These are phyloP conservation scores for Urocyon cinereoargenteus DNA, from an alignment of 2,797 vertebrate genomes.

Conservation along the genomic window DNA sequence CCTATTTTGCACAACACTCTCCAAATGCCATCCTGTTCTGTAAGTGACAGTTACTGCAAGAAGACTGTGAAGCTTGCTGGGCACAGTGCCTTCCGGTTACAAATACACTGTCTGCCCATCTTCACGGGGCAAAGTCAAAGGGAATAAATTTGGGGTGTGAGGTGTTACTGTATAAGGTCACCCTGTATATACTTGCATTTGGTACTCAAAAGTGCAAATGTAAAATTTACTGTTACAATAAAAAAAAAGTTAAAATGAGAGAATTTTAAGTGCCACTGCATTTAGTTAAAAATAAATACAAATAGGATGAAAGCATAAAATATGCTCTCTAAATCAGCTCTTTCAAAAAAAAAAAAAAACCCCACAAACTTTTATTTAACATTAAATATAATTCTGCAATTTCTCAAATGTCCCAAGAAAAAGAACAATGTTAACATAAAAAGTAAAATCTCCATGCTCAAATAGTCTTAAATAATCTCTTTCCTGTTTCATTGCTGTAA, in stretches of 20 bases:
- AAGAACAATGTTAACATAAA: slow-evolving; percentile 48
- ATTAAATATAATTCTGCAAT: slow-evolving; percentile 36
- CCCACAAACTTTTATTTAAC: slow-evolving; percentile 29
- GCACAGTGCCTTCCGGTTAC: neutral
- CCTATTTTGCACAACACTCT: neutral
- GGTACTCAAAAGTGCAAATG: slow-evolving; percentile 13
- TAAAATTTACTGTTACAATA: slow-evolving; percentile 6
- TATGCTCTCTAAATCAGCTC: neutral
- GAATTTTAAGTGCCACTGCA: neutral
- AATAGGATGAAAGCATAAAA: slow-evolving; percentile 47
- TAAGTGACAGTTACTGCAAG: too few species aligned
- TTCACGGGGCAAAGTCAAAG: neutral
- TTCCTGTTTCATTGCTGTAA: neutral
- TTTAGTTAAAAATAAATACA: slow-evolving; percentile 59
- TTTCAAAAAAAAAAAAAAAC: neutral
- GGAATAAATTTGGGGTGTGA: neutral
- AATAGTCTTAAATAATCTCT: slow-evolving; percentile 35
- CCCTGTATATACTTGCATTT: slow-evolving; percentile 71
- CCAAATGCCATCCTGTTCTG: neutral
- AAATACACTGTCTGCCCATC: neutral
- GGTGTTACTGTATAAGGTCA: neutral
- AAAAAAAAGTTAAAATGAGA: slow-evolving; percentile 45
- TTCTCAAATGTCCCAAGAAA: neutral
- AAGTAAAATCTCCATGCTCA: slow-evolving; percentile 40
- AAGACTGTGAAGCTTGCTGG: neutral